Percentiles rank a stretch among this genome's conserved stretches.
Evolutionary conservation across 2,113 vertebrate genomes (phyloP).

Genomic region (Aegithalos caudatus): DNA sequence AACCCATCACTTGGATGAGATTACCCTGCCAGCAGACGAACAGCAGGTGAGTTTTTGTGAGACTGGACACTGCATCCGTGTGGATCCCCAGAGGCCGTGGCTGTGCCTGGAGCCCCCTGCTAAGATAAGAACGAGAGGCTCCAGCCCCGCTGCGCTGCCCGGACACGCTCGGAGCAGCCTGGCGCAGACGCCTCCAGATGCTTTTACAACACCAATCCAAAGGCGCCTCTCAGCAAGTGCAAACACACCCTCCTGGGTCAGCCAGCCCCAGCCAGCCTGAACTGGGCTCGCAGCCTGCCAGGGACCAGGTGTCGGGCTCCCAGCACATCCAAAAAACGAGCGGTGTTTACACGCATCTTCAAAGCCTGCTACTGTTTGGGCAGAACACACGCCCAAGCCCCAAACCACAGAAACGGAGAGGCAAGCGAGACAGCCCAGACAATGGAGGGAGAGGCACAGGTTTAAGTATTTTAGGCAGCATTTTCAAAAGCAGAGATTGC

Average conservation of each 20-base stretch:
- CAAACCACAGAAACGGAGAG: constrained; percentile 20
- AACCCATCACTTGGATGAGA: background rate
- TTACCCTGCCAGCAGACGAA: fast-evolving
- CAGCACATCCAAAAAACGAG: background rate
- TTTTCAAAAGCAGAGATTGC: constrained; percentile 14
- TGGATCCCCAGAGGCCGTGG: fast-evolving
- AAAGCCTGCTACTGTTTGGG: constrained; percentile 5
- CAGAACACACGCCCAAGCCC: background rate
- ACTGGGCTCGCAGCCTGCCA: background rate
- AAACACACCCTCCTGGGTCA: constrained; percentile 27
- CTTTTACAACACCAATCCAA: constrained; percentile 16
- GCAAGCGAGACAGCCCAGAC: background rate
- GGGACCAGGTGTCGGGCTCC: background rate
- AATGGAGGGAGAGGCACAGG: constrained; percentile 30
- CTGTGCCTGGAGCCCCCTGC: background rate
- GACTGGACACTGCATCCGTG: background rate
- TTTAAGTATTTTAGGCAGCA: background rate
- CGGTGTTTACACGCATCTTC: background rate
- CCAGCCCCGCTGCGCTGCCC: constrained; percentile 12
- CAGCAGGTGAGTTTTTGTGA: fast-evolving
- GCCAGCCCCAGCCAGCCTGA: background rate
- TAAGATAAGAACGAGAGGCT: background rate
- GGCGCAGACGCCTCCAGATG: constrained; percentile 41
- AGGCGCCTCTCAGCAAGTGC: constrained; percentile 13
- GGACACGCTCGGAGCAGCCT: constrained; percentile 31